phyloP scores from a whole-genome alignment of 2,113 vertebrate genomes.

The Dicaeum eximium region DNA sequence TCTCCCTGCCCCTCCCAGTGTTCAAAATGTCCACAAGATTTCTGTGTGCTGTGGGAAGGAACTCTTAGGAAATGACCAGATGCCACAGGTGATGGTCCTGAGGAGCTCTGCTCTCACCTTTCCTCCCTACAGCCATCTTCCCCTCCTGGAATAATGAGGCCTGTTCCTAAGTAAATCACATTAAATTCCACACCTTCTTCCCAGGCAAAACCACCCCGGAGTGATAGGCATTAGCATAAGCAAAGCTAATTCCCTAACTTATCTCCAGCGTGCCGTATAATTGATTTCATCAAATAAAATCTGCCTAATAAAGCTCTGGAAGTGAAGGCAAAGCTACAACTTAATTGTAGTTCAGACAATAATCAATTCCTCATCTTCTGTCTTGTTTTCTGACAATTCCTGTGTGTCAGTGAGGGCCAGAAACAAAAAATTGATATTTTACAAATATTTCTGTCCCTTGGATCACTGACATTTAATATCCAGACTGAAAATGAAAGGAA shows the following conservation, averaged over 20 bases:
- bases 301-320: neutral
- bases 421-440: neutral
- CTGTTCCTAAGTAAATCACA: neutral
- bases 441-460: neutral
- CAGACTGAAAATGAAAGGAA: neutral
- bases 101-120: neutral
- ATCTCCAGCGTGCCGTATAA: neutral
- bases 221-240: neutral
- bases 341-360: neutral
- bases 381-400: neutral
- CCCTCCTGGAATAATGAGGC: neutral
- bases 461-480: neutral
- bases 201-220: neutral
- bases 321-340: neutral
- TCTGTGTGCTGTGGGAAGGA: neutral
- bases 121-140: neutral
- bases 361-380: neutral
- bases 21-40: neutral
- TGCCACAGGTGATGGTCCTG: neutral
- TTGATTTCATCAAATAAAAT: constrained; percentile 4
- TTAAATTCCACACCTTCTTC: neutral
- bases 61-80: neutral
- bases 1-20: neutral
- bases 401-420: neutral
- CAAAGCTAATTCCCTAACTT: constrained; percentile 8